Conservation (phyloP, 2,888 invertebrate genomes). For the Caradrina clavipalpis region DNA sequence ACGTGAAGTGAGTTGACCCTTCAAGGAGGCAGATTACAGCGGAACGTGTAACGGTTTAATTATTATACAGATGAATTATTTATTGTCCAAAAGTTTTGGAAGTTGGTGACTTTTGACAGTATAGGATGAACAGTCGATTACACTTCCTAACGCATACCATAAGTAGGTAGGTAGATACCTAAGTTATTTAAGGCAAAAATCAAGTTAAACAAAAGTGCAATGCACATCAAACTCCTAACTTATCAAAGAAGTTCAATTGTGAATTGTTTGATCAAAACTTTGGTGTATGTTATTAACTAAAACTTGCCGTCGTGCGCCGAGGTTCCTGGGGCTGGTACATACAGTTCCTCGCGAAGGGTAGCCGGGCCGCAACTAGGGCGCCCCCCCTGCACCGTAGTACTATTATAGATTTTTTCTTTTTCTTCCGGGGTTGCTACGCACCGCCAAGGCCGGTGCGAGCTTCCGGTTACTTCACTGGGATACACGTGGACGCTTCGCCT, state of each 20-base stretch:
- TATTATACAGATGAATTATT: conserved; percentile 19
- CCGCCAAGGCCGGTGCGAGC: conserved; percentile 80
- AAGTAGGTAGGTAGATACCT: background rate
- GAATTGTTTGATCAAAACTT: conserved; percentile 48
- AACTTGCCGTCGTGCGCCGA: conserved; percentile 43
- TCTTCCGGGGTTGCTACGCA: conserved; percentile 82
- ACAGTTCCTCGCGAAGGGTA: conserved; percentile 58
- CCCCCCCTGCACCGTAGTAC: conserved; percentile 75
- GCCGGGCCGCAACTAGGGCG: conserved; percentile 69
- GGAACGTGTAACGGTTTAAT: conserved; percentile 43
- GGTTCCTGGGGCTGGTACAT: conserved; percentile 50
- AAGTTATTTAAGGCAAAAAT: background rate
- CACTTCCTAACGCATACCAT: too few species aligned
- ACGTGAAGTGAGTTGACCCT: conserved; percentile 38
- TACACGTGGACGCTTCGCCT: conserved; percentile 76
- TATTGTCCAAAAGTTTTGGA: background rate
- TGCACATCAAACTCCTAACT: background rate
- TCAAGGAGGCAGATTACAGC: conserved; percentile 7
- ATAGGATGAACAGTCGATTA: background rate
- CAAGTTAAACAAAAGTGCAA: conserved; percentile 26
- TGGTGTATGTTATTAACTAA: conserved; percentile 47
- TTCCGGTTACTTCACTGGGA: conserved; percentile 77
- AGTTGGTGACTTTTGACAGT: background rate
- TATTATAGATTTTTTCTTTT: conserved; percentile 86
- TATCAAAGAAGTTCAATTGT: conserved; percentile 11